Evolutionary conservation across 2,888 invertebrate genomes (phyloP).

Genomic region (Dinocampus coccinellae): DNA sequence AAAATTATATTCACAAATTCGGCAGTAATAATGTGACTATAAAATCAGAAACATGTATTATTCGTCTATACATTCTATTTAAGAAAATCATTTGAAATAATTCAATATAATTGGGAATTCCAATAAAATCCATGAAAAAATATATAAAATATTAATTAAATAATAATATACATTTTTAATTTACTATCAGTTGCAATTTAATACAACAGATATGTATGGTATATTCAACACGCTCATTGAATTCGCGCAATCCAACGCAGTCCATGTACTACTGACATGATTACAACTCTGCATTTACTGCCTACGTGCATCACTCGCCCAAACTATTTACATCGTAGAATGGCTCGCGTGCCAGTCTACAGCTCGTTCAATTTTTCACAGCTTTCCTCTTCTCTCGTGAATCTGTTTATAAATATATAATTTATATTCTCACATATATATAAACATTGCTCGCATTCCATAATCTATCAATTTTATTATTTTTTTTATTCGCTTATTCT

Average conservation of each 20-base stretch:
- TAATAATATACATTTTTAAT: not conserved
- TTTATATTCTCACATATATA: constrained; percentile 1
- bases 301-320: constrained; percentile 26
- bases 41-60: too few relatives aligned
- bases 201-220: not conserved
- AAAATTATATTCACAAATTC: not conserved
- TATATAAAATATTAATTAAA: not conserved
- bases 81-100: not conserved
- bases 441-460: constrained; percentile 3
- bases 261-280: constrained; percentile 53
- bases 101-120: not conserved
- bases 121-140: not conserved
- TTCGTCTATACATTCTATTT: not conserved
- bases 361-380: constrained; percentile 23
- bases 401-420: not conserved
- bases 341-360: constrained; percentile 50
- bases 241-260: constrained; percentile 8
- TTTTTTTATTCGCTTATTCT: not conserved
- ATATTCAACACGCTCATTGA: not conserved
- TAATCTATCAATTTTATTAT: not conserved
- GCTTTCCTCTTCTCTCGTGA: constrained; percentile 8
- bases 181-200: not conserved
- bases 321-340: constrained; percentile 50
- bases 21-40: not conserved
- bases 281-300: constrained; percentile 48